Percentiles rank a stretch among this genome's conserved stretches.
Conservation (phyloP, 2,113 vertebrate species). For the Colinus virginianus region DNA sequence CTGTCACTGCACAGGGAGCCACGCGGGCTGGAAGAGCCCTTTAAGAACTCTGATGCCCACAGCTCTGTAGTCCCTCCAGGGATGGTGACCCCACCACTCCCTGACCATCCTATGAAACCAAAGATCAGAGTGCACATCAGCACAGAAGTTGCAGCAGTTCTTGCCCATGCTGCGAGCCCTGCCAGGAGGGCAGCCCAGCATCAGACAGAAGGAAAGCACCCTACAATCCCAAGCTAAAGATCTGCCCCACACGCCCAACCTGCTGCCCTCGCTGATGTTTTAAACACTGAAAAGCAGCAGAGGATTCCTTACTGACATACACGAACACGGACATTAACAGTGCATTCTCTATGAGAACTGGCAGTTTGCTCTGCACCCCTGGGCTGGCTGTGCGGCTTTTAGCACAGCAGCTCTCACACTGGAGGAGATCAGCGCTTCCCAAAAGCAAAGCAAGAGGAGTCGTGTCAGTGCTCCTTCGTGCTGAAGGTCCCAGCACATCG, state of each 20-base stretch:
- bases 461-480: rapidly evolving
- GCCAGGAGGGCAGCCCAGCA: too few species aligned
- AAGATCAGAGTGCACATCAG: too few species aligned
- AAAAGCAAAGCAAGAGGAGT: neutral
- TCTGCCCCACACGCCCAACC: too few species aligned
- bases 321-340: neutral
- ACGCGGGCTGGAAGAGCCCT: neutral
- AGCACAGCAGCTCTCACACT: neutral
- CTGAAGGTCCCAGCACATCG: neutral
- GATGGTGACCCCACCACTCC: neutral
- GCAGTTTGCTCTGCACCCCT: neutral
- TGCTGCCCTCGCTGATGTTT: too few species aligned
- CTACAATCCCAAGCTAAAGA: too few species aligned
- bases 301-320: too few species aligned
- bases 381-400: neutral
- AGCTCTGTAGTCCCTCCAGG: too few species aligned
- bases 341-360: neutral
- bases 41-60: neutral
- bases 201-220: too few species aligned
- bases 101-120: neutral
- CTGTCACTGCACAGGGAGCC: neutral
- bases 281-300: too few species aligned
- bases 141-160: too few species aligned
- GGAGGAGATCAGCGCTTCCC: neutral
- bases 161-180: too few species aligned